These are phyloP conservation scores for Apodemia zela DNA, from an alignment of 2,888 invertebrate genomes.

Conservation along the genomic window DNA sequence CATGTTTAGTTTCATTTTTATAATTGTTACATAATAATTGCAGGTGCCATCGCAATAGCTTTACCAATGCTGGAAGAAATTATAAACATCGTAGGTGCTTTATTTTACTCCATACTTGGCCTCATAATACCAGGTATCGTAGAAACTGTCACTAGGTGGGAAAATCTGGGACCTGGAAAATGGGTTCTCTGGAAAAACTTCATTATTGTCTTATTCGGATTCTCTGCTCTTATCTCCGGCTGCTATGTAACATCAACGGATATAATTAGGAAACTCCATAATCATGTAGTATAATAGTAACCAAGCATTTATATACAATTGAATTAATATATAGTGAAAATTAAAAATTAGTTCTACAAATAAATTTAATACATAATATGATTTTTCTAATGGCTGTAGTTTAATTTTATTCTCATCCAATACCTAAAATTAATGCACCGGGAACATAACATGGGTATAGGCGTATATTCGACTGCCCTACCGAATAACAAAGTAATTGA, in stretches of 20 bases:
- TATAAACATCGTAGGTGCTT: conserved; percentile 69
- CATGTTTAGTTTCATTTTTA: not conserved
- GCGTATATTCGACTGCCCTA: too few relatives aligned
- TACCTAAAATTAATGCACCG: too few relatives aligned
- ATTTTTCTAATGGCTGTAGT: too few relatives aligned
- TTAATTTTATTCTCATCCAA: too few relatives aligned
- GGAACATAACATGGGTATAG: too few relatives aligned
- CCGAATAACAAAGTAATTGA: too few relatives aligned
- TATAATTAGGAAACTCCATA: conserved; percentile 56
- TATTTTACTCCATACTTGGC: conserved; percentile 86
- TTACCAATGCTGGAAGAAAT: conserved; percentile 74
- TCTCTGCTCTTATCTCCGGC: conserved; percentile 84
- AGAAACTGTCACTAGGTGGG: conserved; percentile 86
- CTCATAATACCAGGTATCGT: conserved; percentile 88
- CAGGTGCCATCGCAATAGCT: conserved; percentile 85
- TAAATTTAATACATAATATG: too few relatives aligned
- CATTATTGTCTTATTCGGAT: conserved; percentile 80
- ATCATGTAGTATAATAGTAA: not conserved
- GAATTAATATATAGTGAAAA: too few relatives aligned
- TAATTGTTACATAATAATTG: conserved; percentile 26
- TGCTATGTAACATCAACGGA: conserved; percentile 59
- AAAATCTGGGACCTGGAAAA: conserved; percentile 82
- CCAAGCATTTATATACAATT: not conserved
- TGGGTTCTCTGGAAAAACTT: conserved; percentile 87
- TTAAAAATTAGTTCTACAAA: too few relatives aligned